Base-by-base conservation (phyloP, 2,113 vertebrate genomes). In the Ranitomeya variabilis region DNA sequence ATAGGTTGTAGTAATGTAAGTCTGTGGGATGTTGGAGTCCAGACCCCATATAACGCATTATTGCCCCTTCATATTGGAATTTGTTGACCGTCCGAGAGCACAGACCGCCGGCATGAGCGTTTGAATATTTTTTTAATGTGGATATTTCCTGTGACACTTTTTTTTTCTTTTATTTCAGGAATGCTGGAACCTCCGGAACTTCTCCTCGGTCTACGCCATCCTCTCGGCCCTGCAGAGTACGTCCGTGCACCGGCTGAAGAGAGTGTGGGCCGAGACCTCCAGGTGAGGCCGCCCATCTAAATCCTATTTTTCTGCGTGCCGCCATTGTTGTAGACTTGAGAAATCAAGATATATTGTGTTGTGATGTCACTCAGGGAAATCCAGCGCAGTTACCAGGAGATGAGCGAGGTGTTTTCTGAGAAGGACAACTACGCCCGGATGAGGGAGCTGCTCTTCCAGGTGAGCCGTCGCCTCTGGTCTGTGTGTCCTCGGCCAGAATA, bases 381-480 rank as follows among this genome's bases (percentile, higher is more conserved):
- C 0, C 84, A 95, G 88, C 95, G 89, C 90, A 95, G 92, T 91
- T 97, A 96, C 14, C 95, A 95, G 90, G 96, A 96, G 9, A 94
- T 97, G 88, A 93, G 94, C 0, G 92, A 95, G 54, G 96, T 97
- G 81, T 98, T 97, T 93, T 97, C 97, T 0, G 97, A 98, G 90
- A 95, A 96, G 91, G 96, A 98, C 92, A 98, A 98, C 92, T 97
- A 97, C 90, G 95, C 96, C 6, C 96, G 97, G 62, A 97, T 96
- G 93, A 93, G 97, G 64, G 96, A 96, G 85, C 95, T 98, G 9
- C 95, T 98, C 0, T 64, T 90, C 31, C 91, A 92, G 92, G 94
- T 90, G 55, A 76, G 89, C 1, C n/a, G 1, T 2, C 31, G 13
- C 5, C 57, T 31, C 37, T 4, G 37, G 37, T 45, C 37, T 66